Evolutionary conservation across 2,113 vertebrate species (phyloP), one percentile per base, ranked within the genome.

Genomic region (Chlorodrepanis virens): DNA sequence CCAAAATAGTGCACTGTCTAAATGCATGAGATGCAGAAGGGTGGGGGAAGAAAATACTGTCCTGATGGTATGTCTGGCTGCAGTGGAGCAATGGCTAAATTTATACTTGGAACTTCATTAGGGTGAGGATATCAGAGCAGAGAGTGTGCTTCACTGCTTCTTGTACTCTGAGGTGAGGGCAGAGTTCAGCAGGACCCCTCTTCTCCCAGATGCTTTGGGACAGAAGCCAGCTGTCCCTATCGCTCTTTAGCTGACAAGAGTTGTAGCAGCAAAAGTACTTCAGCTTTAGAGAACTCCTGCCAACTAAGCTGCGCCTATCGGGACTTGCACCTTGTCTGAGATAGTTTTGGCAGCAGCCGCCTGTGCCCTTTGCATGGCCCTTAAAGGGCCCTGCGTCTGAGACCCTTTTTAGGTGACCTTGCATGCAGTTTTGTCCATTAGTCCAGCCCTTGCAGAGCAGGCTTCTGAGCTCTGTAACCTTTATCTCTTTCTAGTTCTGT

Each of bases 71-170:
- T 77, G 71, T 86, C 68, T 94, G 86, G 50, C 45, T 71, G 80
- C 67, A 57, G 79, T 21, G 45, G 12, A 76, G 89, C 79, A 81
- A 44, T 52, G 59, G 85, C 93, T 88, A 95, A 83, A 92, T 90
- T 89, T 87, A 79, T 93, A 68, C 77, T 87, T 93, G 80, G 83
- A 92, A 78, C 93, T 94, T 96, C 64, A 87, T 92, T 94, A 82
- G 95, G 17, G 42, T 65, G 83, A 65, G 68, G 47, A 25, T 89
- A 44, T 77, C 12, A 0, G 47, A 74, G 65, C 44, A 75, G 69
- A 86, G 79, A 42, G 60, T 31, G 47, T 81, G 83, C 47, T 89
- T 67, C 75, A 35, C 72, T 91, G 40, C 40, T 84, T 31, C 83
- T 83, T 35, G 31, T 64, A 15, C 77, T 87, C 29, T 0, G 9